Evolutionary conservation across 2,888 invertebrate genomes (phyloP), one percentile per base, ranked within the genome.

Genomic region (Pycnomerus fuliginosus): DNA sequence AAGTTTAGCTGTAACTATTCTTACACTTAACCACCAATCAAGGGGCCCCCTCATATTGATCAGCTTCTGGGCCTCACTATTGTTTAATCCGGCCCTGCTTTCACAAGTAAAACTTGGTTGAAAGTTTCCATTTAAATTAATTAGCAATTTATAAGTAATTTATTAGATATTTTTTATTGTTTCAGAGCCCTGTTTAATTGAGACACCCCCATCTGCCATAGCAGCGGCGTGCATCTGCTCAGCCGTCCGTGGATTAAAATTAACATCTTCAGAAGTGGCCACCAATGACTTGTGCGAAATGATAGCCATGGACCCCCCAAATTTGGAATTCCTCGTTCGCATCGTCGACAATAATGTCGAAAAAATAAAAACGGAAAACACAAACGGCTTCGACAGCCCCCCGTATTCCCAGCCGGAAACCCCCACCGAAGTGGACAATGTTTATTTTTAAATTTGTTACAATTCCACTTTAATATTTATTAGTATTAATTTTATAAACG

Each of bases 111-210:
- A n/a, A n/a, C n/a, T n/a, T n/a, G n/a, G n/a, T n/a, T n/a, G n/a
- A n/a, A n/a, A n/a, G n/a, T n/a, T n/a, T n/a, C n/a, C n/a, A n/a
- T n/a, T n/a, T n/a, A n/a, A n/a, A n/a, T n/a, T n/a, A n/a, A n/a
- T n/a, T n/a, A n/a, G n/a, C n/a, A n/a, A n/a, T n/a, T n/a, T n/a
- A n/a, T n/a, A n/a, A n/a, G n/a, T n/a, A n/a, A n/a, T n/a, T n/a
- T n/a, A n/a, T n/a, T n/a, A n/a, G n/a, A n/a, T n/a, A n/a, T 46
- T 54, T 57, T 56, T 50, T 54, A 58, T 65, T 65, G 53, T 74
- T 73, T 20, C 80, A 86, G 87, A 87, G 70, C 82, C 84, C n/a
- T 81, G 80, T 55, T 80, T 87, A 62, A 80, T 86, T 50, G 76
- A 82, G 64, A 82, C 82, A 40, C 80, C 82, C 7, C 84, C 87